Percentiles rank a stretch among this genome's conserved stretches.
Evolutionary conservation across 2,888 invertebrate genomes (phyloP).

Genomic region (Coleophora deauratella): DNA sequence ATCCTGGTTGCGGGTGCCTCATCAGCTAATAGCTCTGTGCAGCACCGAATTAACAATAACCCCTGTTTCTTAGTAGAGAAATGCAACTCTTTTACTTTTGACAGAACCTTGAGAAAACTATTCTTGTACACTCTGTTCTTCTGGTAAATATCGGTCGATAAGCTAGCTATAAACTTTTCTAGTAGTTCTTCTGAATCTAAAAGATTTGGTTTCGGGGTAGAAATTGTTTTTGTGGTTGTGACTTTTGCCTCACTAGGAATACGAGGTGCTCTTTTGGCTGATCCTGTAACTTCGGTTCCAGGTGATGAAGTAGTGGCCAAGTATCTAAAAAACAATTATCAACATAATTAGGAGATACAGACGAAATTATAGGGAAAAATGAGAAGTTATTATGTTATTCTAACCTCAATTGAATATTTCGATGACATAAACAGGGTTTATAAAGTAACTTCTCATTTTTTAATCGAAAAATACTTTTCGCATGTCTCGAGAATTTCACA

Average conservation of each 20-base stretch:
- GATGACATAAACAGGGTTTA: constrained; percentile 12
- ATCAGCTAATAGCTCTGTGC: constrained; percentile 71
- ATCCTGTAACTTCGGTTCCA: too few species aligned
- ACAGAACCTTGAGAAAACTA: constrained; percentile 46
- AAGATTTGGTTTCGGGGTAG: too few species aligned
- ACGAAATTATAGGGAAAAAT: too few species aligned
- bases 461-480: constrained; percentile 23
- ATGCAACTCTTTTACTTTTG: constrained; percentile 49
- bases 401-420: constrained; percentile 27
- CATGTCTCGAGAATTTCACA: constrained; percentile 34
- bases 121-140: constrained; percentile 64
- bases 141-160: constrained; percentile 54
- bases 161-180: constrained; percentile 47
- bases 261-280: too few species aligned
- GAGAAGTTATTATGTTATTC: too few species aligned
- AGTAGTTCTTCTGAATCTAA: constrained; percentile 36
- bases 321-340: constrained; percentile 13
- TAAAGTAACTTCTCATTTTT: constrained; percentile 23
- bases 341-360: too few species aligned
- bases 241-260: too few species aligned
- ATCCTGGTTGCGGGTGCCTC: constrained; percentile 57
- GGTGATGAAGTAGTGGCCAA: too few species aligned
- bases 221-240: too few species aligned
- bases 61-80: constrained; percentile 59
- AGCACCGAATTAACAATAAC: constrained; percentile 68